phyloP scores from a whole-genome alignment of 2,888 invertebrate species.

The Gisinianus flammeolus region DNA sequence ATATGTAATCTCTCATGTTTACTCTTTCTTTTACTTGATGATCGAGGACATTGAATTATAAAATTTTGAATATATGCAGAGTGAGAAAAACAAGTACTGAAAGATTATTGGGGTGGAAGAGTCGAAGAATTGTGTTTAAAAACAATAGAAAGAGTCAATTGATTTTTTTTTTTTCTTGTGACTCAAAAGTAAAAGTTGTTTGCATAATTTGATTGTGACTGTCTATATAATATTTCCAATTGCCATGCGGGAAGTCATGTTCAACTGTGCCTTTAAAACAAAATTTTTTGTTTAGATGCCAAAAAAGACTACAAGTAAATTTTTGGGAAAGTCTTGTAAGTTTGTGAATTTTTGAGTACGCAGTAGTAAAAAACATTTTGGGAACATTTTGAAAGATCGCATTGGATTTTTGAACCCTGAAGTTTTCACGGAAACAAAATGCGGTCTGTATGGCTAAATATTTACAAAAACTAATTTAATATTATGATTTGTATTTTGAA shows the following conservation, averaged over 20 bases:
- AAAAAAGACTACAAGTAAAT: not conserved
- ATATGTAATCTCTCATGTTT: too few relatives aligned
- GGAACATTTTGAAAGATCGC: constrained; percentile 2
- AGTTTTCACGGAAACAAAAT: not conserved
- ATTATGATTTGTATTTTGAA: too few relatives aligned
- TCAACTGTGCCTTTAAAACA: not conserved
- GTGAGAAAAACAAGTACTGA: too few relatives aligned
- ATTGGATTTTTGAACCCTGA: not conserved
- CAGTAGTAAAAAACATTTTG: not conserved
- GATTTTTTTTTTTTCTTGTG: not conserved
- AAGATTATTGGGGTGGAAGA: too few relatives aligned
- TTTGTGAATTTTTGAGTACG: not conserved
- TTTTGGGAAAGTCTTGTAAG: constrained; percentile 11
- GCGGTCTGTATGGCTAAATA: not conserved
- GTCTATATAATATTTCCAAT: not conserved
- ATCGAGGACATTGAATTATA: too few relatives aligned
- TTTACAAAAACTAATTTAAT: too few relatives aligned
- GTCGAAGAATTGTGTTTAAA: not conserved
- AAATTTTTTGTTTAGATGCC: not conserved
- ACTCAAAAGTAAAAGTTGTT: not conserved
- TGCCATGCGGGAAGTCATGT: constrained; percentile 4
- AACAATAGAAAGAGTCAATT: not conserved
- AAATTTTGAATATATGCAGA: not conserved
- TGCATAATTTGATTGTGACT: constrained; percentile 4
- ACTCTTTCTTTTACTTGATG: too few relatives aligned